Conservation (phyloP, 64 coral and sea anemone species). For the Cladopsammia gracilis region DNA sequence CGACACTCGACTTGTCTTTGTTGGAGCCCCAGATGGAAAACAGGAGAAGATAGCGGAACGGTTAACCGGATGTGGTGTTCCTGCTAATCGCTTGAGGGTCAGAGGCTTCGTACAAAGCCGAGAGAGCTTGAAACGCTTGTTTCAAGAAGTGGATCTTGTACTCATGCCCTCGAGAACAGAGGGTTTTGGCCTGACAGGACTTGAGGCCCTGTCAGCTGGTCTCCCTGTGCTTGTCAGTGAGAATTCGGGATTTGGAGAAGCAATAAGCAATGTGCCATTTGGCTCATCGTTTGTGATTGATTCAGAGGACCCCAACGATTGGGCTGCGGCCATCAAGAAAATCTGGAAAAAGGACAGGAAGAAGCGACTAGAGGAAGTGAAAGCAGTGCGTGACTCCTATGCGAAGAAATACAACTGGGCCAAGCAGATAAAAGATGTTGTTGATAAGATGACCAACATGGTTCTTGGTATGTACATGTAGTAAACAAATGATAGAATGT, state of each 20-base stretch:
- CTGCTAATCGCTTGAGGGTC: neutral
- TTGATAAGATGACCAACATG: neutral
- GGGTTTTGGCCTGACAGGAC: slow-evolving; percentile 27
- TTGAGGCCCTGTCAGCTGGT: slow-evolving; percentile 34
- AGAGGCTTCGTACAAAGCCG: neutral
- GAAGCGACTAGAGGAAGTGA: neutral
- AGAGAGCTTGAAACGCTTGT: neutral
- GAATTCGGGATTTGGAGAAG: slow-evolving; percentile 27
- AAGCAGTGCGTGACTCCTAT: neutral
- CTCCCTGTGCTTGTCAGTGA: slow-evolving; percentile 40
- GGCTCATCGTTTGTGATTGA: slow-evolving; percentile 3
- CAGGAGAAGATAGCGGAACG: neutral
- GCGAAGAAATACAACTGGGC: slow-evolving; percentile 26
- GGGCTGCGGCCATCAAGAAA: slow-evolving; percentile 3
- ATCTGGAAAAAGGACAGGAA: neutral
- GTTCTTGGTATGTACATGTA: neutral
- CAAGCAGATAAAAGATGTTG: neutral
- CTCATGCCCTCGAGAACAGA: slow-evolving; percentile 22
- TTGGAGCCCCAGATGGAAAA: slow-evolving; percentile 17
- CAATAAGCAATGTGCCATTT: neutral
- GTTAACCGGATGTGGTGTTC: neutral
- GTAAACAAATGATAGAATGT: too few relatives aligned
- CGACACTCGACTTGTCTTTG: slow-evolving; percentile 6
- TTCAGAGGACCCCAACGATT: neutral
- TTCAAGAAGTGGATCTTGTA: neutral